Evolutionary conservation across 1,140 invertebrate genomes (phyloP).

Genomic region (Papilio xuthus): DNA sequence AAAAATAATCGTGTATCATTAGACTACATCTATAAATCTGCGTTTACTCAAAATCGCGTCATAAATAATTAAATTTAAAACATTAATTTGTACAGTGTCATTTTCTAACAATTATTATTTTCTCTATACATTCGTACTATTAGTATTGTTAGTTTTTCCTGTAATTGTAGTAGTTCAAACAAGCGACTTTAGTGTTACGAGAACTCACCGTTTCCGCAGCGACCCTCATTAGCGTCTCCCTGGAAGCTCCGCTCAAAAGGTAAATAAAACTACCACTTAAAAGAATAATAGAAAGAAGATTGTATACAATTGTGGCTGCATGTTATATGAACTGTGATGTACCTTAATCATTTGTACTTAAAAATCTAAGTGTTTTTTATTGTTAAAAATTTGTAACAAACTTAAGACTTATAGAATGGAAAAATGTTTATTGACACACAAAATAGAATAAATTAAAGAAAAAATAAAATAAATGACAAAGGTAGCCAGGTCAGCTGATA

Average conservation of each 20-base stretch:
- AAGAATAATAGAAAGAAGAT: background rate
- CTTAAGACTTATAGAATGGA: too few species aligned
- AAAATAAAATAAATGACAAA: too few species aligned
- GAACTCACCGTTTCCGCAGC: background rate
- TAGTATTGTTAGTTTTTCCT: background rate
- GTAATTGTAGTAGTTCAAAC: constrained; percentile 5
- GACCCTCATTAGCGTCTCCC: constrained; percentile 2
- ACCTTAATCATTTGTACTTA: background rate
- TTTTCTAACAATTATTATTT: background rate
- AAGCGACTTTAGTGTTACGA: constrained; percentile 3
- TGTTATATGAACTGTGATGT: background rate
- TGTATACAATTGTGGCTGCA: background rate
- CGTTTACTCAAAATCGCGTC: too few species aligned
- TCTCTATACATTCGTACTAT: background rate
- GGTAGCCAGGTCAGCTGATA: too few species aligned
- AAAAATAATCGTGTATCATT: too few species aligned
- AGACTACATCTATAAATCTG: too few species aligned
- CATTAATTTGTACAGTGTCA: too few species aligned
- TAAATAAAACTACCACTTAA: constrained; percentile 1
- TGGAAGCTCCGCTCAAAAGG: background rate
- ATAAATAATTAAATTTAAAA: too few species aligned
- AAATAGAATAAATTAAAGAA: too few species aligned
- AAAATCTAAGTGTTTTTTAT: too few species aligned
- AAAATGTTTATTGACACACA: too few species aligned
- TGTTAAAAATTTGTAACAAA: too few species aligned